phyloP scores from a whole-genome alignment of 2,888 invertebrate genomes.

The Drosophila yooni region DNA sequence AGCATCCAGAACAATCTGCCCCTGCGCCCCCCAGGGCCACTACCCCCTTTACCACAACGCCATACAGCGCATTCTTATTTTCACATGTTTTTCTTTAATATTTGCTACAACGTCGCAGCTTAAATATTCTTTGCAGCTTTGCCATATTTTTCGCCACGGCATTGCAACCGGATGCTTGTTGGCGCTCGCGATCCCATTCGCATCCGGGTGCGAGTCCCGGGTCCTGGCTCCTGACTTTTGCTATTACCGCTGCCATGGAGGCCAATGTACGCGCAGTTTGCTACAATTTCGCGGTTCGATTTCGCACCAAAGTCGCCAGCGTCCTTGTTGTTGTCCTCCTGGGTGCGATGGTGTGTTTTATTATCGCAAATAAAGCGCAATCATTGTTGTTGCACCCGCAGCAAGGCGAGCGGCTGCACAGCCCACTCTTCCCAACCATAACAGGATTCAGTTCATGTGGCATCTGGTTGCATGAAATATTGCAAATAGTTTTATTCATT shows the following conservation, averaged over 20 bases:
- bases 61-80: constrained; percentile 40
- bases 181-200: constrained; percentile 27
- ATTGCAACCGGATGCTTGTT: constrained; percentile 40
- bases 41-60: neutral
- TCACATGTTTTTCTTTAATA: constrained; percentile 77
- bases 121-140: constrained; percentile 73
- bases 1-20: constrained; percentile 55
- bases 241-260: constrained; percentile 55
- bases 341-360: constrained; percentile 79
- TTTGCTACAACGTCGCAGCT: constrained; percentile 75
- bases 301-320: constrained; percentile 52
- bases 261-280: constrained; percentile 78
- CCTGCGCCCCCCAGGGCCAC: neutral
- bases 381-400: constrained; percentile 78
- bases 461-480: constrained; percentile 72
- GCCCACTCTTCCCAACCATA: constrained; percentile 10
- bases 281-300: constrained; percentile 78
- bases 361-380: constrained; percentile 82
- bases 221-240: constrained; percentile 70
- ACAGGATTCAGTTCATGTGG: constrained; percentile 65
- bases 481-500: constrained; percentile 79
- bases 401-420: constrained; percentile 33
- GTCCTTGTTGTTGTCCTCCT: constrained; percentile 44
- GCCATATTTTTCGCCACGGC: constrained; percentile 60
- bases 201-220: constrained; percentile 21